Conservation (phyloP, 1,140 invertebrate species). For the Macrosteles quadrilineatus region DNA sequence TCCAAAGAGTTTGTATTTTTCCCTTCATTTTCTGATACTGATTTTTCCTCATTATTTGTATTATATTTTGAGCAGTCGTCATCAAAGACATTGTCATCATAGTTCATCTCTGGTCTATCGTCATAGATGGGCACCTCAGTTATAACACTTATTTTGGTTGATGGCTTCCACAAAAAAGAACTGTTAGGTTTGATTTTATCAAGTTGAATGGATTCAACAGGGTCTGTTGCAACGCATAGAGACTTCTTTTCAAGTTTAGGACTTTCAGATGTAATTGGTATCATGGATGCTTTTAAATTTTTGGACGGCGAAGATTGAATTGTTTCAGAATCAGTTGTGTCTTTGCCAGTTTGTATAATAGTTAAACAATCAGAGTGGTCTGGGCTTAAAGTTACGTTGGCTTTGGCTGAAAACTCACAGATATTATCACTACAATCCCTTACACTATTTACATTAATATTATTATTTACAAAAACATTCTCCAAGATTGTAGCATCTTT, state of each 20-base stretch:
- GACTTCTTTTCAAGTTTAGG: constrained; percentile 12
- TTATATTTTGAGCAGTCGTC: neutral
- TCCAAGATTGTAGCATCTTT: constrained; percentile 7
- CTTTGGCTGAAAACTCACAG: too few species aligned
- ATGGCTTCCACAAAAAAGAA: constrained; percentile 23
- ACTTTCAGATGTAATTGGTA: neutral
- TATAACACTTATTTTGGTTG: neutral
- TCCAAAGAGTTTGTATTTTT: constrained; percentile 5
- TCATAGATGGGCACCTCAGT: constrained; percentile 17
- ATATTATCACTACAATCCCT: too few species aligned
- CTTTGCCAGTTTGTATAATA: too few species aligned
- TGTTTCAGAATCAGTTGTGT: too few species aligned
- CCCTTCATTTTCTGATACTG: neutral
- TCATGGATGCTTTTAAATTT: neutral
- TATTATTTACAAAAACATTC: neutral
- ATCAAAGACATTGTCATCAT: neutral
- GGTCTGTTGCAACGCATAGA: constrained; percentile 1
- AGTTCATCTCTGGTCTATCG: neutral
- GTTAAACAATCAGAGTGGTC: too few species aligned
- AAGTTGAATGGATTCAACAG: neutral
- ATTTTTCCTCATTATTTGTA: neutral
- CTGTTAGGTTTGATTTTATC: constrained; percentile 21
- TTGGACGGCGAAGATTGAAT: too few species aligned
- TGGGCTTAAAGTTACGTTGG: too few species aligned
- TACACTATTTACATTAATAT: too few species aligned